Conservation (phyloP, 2,888 invertebrate species). For the Pterobdella sp. region DNA sequence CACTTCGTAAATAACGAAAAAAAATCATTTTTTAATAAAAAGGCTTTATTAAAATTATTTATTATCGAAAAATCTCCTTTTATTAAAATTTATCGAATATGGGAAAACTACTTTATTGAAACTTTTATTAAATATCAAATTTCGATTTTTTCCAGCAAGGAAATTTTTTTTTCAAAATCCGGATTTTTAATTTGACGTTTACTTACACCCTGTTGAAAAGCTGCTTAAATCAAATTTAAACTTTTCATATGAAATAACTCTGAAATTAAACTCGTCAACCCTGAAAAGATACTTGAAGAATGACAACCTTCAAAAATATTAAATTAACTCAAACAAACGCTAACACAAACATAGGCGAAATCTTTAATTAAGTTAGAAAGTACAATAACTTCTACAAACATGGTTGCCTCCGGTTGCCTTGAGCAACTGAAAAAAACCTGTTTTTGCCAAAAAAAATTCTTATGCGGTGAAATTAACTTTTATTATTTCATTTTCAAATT, state of each 20-base stretch:
- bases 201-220: no score
- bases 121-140: no score
- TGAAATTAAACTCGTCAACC: neutral
- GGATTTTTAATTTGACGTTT: no score
- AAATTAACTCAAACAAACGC: neutral
- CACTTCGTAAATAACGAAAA: neutral
- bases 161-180: no score
- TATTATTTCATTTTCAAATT: neutral
- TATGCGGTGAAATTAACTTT: neutral
- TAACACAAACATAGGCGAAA: neutral
- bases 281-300: neutral
- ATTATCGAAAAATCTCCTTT: no score
- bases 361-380: neutral
- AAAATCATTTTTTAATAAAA: neutral
- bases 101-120: no score
- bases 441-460: neutral
- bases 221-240: neutral
- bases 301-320: neutral
- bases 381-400: slow-evolving; percentile 8
- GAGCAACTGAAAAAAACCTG: neutral
- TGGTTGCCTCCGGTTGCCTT: neutral
- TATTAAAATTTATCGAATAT: no score
- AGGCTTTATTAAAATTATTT: no score
- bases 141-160: no score
- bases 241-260: neutral